These are phyloP conservation scores for Meloidogyne floridensis DNA, from an alignment of 1,140 invertebrate genomes.

Conservation along the genomic window DNA sequence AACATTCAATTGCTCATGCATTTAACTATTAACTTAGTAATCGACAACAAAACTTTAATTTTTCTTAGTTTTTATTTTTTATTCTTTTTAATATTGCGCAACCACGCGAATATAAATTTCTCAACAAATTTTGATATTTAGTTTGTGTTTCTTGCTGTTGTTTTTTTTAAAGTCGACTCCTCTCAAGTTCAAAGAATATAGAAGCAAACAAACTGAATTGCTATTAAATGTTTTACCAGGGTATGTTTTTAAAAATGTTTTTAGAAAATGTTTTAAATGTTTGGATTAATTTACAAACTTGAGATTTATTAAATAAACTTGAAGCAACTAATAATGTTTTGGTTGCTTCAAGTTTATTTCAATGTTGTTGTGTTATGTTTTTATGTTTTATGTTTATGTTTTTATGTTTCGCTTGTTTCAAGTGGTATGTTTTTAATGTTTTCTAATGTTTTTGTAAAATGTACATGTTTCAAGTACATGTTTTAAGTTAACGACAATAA, in stretches of 20 bases:
- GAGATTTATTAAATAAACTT: no score
- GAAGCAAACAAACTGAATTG: not conserved
- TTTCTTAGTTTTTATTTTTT: not conserved
- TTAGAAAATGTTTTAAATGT: no score
- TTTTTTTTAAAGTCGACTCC: not conserved
- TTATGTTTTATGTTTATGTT: no score
- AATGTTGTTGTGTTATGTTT: no score
- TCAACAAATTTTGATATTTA: not conserved
- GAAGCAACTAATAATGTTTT: no score
- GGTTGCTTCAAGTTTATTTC: no score
- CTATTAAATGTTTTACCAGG: no score
- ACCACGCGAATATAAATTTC: not conserved
- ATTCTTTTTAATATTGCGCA: not conserved
- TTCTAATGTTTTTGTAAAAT: not conserved
- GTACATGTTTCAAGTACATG: not conserved
- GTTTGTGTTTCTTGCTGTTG: not conserved
- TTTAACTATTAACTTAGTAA: not conserved
- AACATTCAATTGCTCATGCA: not conserved
- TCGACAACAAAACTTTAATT: slow-evolving; percentile 2
- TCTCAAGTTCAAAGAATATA: not conserved
- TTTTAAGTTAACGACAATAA: not conserved
- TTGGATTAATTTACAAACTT: no score
- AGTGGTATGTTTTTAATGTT: not conserved
- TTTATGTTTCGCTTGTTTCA: no score
- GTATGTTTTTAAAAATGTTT: no score